A percentile compares a stretch with the other conserved stretches of the same genome.
Conservation (phyloP, 2,797 vertebrate genomes). For the Labroides dimidiatus region DNA sequence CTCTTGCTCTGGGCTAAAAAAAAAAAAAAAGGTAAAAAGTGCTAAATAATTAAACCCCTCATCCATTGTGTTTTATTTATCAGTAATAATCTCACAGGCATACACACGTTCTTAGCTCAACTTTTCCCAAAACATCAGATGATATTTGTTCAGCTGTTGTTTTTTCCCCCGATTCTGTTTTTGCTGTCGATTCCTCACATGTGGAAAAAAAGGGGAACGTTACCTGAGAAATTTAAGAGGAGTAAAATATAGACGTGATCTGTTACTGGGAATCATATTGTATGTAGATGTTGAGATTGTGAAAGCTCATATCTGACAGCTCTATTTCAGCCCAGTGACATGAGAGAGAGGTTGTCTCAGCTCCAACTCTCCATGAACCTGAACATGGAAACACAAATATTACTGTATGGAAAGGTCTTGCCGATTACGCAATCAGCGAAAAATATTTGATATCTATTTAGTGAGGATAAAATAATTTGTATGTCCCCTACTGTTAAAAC, state of each 20-base stretch:
- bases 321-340: background rate
- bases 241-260: background rate
- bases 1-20: constrained; percentile 41
- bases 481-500: no score
- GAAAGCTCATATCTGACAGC: background rate
- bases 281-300: background rate
- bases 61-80: constrained; percentile 26
- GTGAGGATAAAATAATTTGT: no score
- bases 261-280: background rate
- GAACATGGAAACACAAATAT: background rate
- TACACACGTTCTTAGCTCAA: background rate
- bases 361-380: background rate
- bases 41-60: constrained; percentile 41
- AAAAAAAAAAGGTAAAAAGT: constrained; percentile 33
- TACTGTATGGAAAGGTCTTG: background rate
- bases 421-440: background rate
- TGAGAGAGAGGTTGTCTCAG: background rate
- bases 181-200: no score
- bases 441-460: no score
- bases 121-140: background rate
- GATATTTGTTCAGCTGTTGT: constrained; percentile 3
- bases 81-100: constrained; percentile 12
- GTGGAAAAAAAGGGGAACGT: no score
- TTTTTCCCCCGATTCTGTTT: no score
- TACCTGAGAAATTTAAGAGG: no score